Evolutionary conservation across 2,797 vertebrate species (phyloP).

Genomic region (Vipera latastei): DNA sequence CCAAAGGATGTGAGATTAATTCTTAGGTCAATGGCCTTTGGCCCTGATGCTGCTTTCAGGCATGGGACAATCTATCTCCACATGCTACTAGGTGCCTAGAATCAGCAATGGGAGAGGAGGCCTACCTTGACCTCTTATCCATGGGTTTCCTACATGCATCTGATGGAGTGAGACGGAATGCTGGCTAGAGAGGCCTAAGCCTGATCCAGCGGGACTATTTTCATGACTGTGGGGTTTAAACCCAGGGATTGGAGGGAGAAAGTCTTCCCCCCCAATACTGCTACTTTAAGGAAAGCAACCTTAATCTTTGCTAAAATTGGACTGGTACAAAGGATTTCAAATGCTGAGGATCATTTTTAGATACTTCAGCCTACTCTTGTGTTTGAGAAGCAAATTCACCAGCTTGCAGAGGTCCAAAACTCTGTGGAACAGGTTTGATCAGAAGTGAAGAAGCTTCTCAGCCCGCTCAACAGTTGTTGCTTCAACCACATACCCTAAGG

Average conservation of each 20-base stretch:
- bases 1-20: not conserved
- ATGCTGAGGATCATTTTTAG: not conserved
- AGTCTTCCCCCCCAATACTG: not conserved
- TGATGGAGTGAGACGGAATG: not conserved
- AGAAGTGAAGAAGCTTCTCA: not conserved
- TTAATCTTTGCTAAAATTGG: not conserved
- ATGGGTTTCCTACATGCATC: not conserved
- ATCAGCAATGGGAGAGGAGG: not conserved
- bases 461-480: not conserved
- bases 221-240: not conserved
- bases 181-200: not conserved
- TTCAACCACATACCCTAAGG: not conserved
- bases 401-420: not conserved
- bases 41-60: not conserved
- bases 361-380: not conserved
- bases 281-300: not conserved
- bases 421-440: not conserved
- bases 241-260: not conserved
- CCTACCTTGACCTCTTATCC: not conserved
- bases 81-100: not conserved
- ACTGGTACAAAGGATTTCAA: not conserved
- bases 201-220: not conserved
- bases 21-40: not conserved
- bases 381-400: not conserved
- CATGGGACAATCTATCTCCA: not conserved